Percentiles rank a stretch among this genome's conserved stretches.
phyloP scores from a whole-genome alignment of 2,888 invertebrate species.

The Scotopteryx bipunctaria region DNA sequence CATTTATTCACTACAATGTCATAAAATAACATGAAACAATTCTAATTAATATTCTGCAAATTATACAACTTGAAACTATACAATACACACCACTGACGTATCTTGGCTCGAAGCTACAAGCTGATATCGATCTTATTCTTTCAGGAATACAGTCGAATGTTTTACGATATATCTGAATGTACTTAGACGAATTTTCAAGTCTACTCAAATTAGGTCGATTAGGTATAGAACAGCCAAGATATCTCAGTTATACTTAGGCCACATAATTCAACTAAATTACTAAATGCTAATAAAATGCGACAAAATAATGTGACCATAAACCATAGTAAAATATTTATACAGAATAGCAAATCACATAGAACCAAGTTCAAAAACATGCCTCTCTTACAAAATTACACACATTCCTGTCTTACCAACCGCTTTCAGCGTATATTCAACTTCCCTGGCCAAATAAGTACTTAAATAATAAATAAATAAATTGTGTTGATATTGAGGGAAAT shows the following conservation, averaged over 20 bases:
- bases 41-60: constrained; percentile 12
- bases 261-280: constrained; percentile 5
- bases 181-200: too few relatives aligned
- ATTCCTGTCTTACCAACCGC: constrained; percentile 15
- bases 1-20: constrained; percentile 22
- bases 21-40: constrained; percentile 16
- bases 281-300: constrained; percentile 11
- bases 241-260: background rate
- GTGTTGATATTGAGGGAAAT: too few relatives aligned
- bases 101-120: background rate
- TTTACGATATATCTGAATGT: too few relatives aligned
- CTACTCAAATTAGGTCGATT: too few relatives aligned
- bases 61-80: constrained; percentile 7
- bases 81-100: background rate
- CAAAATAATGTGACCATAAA: constrained; percentile 1
- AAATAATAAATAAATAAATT: constrained; percentile 4
- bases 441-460: constrained; percentile 7
- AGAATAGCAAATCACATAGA: constrained; percentile 6
- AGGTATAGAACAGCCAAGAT: too few relatives aligned
- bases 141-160: too few relatives aligned
- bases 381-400: constrained; percentile 6
- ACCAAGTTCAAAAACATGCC: constrained; percentile 6
- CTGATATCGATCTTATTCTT: too few relatives aligned
- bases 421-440: constrained; percentile 13
- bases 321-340: constrained; percentile 10